phyloP scores from a whole-genome alignment of 2,888 invertebrate species.

The Acleris sparsana region DNA sequence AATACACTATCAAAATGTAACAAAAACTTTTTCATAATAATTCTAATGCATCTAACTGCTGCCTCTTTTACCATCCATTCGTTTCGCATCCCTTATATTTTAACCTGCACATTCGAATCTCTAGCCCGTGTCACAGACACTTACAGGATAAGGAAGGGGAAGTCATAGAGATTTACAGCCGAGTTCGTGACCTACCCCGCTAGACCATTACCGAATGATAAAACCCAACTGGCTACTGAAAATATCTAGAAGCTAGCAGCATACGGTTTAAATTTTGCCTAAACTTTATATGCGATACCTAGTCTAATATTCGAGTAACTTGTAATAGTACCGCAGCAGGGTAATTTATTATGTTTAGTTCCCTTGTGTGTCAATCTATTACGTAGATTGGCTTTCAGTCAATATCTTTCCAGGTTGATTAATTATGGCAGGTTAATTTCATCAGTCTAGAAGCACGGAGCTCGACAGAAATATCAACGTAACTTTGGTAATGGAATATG shows the following conservation, averaged over 20 bases:
- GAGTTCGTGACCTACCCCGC: slow-evolving; percentile 28
- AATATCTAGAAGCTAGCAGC: slow-evolving; percentile 12
- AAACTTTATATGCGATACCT: neutral
- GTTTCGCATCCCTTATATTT: slow-evolving; percentile 3
- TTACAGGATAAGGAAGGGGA: slow-evolving; percentile 33
- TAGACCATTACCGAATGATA: slow-evolving; percentile 29
- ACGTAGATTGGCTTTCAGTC: slow-evolving; percentile 22
- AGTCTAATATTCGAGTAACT: neutral
- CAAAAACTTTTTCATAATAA: slow-evolving; percentile 2
- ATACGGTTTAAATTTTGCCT: neutral
- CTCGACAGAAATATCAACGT: slow-evolving; percentile 2
- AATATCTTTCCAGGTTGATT: slow-evolving; percentile 20
- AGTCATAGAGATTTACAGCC: slow-evolving; percentile 35
- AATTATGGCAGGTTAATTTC: slow-evolving; percentile 22
- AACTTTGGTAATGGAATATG: slow-evolving; percentile 1
- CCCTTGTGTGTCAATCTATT: slow-evolving; percentile 23
- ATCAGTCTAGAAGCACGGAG: slow-evolving; percentile 6
- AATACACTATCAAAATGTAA: too few relatives aligned
- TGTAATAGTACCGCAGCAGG: neutral
- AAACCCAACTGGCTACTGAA: slow-evolving; percentile 23
- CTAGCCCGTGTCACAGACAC: slow-evolving; percentile 30
- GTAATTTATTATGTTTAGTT: slow-evolving; percentile 20
- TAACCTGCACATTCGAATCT: slow-evolving; percentile 27
- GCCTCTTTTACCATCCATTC: neutral
- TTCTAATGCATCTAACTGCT: neutral